Evolutionary conservation across 2,888 invertebrate genomes (phyloP).

Genomic region (Lycaena phlaeas): DNA sequence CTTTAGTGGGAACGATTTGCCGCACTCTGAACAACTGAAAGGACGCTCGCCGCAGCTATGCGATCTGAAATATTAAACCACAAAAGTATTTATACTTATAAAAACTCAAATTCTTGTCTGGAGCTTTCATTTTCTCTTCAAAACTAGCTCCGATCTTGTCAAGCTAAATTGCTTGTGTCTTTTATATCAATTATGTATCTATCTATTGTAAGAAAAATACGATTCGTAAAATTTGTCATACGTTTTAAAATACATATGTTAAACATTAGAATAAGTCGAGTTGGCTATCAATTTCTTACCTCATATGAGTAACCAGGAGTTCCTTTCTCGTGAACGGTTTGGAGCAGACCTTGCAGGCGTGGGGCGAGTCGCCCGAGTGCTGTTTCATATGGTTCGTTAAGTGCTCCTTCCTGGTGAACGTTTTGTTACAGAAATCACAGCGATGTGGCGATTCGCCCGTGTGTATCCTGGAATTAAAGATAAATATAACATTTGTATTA

Average conservation of each 20-base stretch:
- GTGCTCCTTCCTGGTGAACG: constrained; percentile 82
- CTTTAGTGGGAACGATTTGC: constrained; percentile 88
- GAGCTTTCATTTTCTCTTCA: too few species aligned
- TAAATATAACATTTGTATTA: too few species aligned
- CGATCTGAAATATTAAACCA: constrained; percentile 37
- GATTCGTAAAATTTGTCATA: too few species aligned
- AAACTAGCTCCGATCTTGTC: too few species aligned
- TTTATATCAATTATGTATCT: too few species aligned
- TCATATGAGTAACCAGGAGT: constrained; percentile 83
- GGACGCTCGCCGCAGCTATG: constrained; percentile 85
- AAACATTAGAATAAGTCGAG: too few species aligned
- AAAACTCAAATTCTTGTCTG: too few species aligned
- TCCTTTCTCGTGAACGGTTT: constrained; percentile 84
- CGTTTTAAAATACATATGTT: too few species aligned
- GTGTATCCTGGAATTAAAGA: constrained; percentile 61
- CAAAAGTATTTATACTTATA: too few species aligned
- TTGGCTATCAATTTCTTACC: too few species aligned
- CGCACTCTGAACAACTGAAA: constrained; percentile 87
- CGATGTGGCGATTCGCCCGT: constrained; percentile 83
- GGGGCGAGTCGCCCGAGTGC: constrained; percentile 80
- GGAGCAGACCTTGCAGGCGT: constrained; percentile 81
- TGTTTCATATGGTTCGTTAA: constrained; percentile 78
- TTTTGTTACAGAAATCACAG: constrained; percentile 81
- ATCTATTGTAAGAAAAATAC: too few species aligned
- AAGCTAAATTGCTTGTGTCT: too few species aligned